Conservation (phyloP, 2,797 vertebrate genomes). For the Bradypus variegatus region DNA sequence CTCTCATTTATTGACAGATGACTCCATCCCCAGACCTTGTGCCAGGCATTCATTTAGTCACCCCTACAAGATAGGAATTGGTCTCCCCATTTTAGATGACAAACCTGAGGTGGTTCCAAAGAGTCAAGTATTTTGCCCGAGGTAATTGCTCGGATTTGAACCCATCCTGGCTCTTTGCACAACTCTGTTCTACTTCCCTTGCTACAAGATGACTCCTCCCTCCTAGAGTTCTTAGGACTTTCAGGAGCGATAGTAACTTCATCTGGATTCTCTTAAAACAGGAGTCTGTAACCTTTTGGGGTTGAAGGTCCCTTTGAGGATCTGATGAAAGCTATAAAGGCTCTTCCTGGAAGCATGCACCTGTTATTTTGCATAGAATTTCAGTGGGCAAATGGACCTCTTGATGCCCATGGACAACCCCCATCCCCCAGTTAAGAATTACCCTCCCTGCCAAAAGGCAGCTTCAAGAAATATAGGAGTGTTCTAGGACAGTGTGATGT, state of each 20-base stretch:
- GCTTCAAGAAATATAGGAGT: neutral
- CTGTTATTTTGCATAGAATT: fast-evolving
- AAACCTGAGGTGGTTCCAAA: neutral
- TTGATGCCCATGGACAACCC: neutral
- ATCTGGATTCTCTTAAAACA: neutral
- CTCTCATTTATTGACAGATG: neutral
- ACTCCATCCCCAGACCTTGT: neutral
- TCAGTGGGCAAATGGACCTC: neutral
- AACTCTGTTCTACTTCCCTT: fast-evolving
- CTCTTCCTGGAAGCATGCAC: neutral
- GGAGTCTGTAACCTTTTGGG: neutral
- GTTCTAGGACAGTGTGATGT: neutral
- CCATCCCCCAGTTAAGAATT: neutral
- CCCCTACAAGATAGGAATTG: neutral
- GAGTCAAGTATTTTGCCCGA: fast-evolving
- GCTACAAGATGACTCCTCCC: neutral
- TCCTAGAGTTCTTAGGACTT: neutral
- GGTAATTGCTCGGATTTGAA: neutral
- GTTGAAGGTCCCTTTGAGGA: neutral
- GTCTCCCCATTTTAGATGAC: neutral
- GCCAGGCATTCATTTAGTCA: neutral
- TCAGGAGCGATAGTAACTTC: fast-evolving
- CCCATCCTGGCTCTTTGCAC: too few relatives aligned
- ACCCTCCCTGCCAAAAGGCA: neutral
- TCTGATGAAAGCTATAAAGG: neutral